A percentile compares a stretch with the other conserved stretches of the same genome.
These are phyloP conservation scores for Limnodromus scolopaceus DNA, from an alignment of 2,797 vertebrate genomes.

Conservation along the genomic window DNA sequence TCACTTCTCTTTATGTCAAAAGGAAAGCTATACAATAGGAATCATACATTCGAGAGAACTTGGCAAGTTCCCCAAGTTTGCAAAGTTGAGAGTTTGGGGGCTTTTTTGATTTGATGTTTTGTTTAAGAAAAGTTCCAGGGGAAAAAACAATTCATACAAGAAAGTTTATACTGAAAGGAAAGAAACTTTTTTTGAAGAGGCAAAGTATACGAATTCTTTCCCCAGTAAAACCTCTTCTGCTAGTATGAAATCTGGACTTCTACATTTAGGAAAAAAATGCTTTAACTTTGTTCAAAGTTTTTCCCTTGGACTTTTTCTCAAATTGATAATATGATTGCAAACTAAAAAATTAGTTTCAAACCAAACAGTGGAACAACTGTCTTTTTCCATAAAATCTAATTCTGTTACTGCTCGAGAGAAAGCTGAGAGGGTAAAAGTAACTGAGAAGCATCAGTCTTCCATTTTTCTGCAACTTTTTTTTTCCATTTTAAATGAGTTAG, in stretches of 20 bases:
- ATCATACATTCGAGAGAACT: neutral
- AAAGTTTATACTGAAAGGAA: neutral
- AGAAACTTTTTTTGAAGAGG: neutral
- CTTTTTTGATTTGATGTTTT: neutral
- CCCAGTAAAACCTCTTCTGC: neutral
- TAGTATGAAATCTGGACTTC: neutral
- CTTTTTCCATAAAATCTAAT: neutral
- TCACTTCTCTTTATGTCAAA: neutral
- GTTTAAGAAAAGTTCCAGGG: neutral
- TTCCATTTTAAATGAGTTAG: neutral
- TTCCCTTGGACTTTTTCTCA: neutral
- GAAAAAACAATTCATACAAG: neutral
- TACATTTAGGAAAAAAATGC: neutral
- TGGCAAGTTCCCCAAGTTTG: neutral
- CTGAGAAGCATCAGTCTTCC: neutral
- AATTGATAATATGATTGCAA: neutral
- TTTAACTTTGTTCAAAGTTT: neutral
- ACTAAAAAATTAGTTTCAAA: neutral
- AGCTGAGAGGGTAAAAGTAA: neutral
- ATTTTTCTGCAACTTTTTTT: neutral
- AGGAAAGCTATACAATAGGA: neutral
- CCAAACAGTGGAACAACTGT: neutral
- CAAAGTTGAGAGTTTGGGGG: neutral
- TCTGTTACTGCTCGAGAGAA: neutral
- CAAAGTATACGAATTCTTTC: rapidly evolving